Evolutionary conservation across 2,888 invertebrate species (phyloP), one percentile per base, ranked within the genome.

Genomic region (Fissipunctia ypsillon): DNA sequence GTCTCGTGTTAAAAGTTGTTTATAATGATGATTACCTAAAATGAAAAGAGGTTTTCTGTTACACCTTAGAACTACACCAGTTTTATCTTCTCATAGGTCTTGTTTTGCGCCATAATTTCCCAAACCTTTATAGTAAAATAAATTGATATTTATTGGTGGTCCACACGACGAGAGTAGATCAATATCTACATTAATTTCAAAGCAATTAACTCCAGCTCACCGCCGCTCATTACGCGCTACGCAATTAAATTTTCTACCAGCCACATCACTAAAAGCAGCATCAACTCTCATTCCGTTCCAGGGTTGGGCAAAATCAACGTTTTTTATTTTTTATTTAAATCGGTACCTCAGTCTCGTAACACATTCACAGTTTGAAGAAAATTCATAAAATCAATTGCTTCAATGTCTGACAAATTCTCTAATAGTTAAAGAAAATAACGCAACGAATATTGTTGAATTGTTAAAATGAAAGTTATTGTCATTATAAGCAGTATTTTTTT

Each of bases 181-280:
- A 73, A 52, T 76, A 73, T 48, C 25, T 76, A 41, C 48, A 50
- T n/a, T 76, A 1, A 65, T 65, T 76, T 65, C 45, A 9, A 16
- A 57, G 31, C 76, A 66, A 74, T 76, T 65, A 57, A 48, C 70
- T n/a, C 14, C 7, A 10, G 45, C 50, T 41, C 48, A 41, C 54
- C 41, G 25, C 14, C 45, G 5, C 38, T 56, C 54, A 56, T 76
- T 73, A 54, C 16, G n/a, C 22, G 54, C 54, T 63, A 31, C 25
- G 56, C 65, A 76, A 76, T 73, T 76, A 56, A 38, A 25, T 56
- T 69, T 16, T 28, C 25, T 14, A 12, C 22, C 25, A 5, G 31
- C 56, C 65, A 45, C 61, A 81, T 69, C 54, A 79, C 79, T 76
- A 76, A 54, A 72, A 64, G 19, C 57, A 64, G 22, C 71, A 35